A percentile compares a stretch with the other conserved stretches of the same genome.
These are phyloP conservation scores for Triplophysa dalaica DNA, from an alignment of 2,113 vertebrate species.

Conservation along the genomic window DNA sequence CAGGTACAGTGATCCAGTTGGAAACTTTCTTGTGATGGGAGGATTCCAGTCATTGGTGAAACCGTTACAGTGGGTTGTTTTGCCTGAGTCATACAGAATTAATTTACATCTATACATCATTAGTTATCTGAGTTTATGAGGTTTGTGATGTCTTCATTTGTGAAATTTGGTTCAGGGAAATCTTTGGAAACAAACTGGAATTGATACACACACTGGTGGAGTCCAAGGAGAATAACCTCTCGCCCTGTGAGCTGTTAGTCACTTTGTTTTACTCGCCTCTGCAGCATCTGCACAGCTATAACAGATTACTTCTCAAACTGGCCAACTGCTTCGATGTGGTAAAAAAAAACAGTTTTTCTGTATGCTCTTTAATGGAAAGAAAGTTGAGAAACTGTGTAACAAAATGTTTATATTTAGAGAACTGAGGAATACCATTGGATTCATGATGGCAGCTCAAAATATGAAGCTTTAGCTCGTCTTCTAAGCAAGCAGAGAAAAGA, in stretches of 20 bases:
- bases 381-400: background rate
- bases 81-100: background rate
- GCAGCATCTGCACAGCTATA: conserved; percentile 86
- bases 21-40: conserved; percentile 92
- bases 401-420: conserved; percentile 59
- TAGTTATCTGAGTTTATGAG: background rate
- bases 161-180: conserved; percentile 74
- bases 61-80: conserved; percentile 82
- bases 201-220: conserved; percentile 78
- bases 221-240: conserved; percentile 72
- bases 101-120: no score
- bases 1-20: conserved; percentile 86
- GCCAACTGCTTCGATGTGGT: conserved; percentile 94
- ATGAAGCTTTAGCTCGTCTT: conserved; percentile 82
- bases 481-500: conserved; percentile 87
- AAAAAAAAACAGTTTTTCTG: conserved; percentile 54
- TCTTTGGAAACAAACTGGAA: conserved; percentile 81
- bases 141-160: background rate
- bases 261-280: conserved; percentile 87
- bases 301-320: conserved; percentile 86
- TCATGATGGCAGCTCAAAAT: conserved; percentile 82
- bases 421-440: conserved; percentile 88
- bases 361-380: background rate
- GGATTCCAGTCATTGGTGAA: conserved; percentile 90
- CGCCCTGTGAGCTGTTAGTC: conserved; percentile 77